Base-by-base conservation (phyloP, 2,113 vertebrate genomes). In the Perca schrenkii region DNA sequence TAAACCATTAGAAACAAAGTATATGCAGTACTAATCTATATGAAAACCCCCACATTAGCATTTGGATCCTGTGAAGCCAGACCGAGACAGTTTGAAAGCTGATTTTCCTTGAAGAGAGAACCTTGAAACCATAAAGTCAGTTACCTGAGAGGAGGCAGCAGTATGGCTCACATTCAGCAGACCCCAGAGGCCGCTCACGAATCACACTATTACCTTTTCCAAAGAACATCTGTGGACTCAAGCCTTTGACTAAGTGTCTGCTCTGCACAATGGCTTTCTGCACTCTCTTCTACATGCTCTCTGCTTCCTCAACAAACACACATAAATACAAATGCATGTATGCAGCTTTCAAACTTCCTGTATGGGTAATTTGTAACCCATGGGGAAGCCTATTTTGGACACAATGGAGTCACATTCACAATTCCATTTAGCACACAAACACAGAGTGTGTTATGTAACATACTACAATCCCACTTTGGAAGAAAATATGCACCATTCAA, bases 151-250 rank as follows among this genome's bases (percentile, higher is more conserved):
- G 66, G 50, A 71, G 46, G 62, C 64, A 80, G 77, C 63, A 61
- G 31, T 63, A 12, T 68, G 64, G 73, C 49, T 87, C 68, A 72
- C 60, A 43, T 66, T 64, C 49, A 84, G 75, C 83, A 70, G 64
- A 87, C 73, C 74, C 61, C 17, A 80, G 74, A 77, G 65, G 49
- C 76, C 70, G 53, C 74, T 84, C 77, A 75, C 52, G 50, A 79
- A 83, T 74, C 62, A 74, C 22, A 54, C 71, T 54, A 43, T 15
- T 11, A 58, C 36, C n/a, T 72, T 82, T 75, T 83, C 73, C 74
- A 86, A 74, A 74, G 50, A 79, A 80, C 83, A 83, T 87, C 83
- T 87, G 56, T 78, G 82, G 62, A 82, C 31, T 86, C 61, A 56
- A 76, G 64, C 61, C 68, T 79, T 68, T 70, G 21, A 74, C 58